Base-by-base conservation (phyloP, 2,888 invertebrate species). In the Heliconius ismenius region DNA sequence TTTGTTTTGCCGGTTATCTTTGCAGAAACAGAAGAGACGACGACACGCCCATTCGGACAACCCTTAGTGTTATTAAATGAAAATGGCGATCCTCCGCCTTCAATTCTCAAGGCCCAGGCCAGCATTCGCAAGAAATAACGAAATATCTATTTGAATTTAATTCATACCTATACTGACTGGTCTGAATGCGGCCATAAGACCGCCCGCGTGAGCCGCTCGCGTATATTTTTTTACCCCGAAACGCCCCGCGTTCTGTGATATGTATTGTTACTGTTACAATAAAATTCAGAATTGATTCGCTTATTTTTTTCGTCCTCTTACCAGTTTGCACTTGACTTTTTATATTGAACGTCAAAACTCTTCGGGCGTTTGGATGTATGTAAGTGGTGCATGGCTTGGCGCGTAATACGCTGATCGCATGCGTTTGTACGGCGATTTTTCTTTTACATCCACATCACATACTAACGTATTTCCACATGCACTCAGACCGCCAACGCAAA, bases 21-120 rank as follows among this genome's bases (percentile, higher is more conserved):
- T 92, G 80, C 94, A 95, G 94, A 94, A 89, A 91, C 91, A 86
- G 95, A 95, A 88, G 93, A 93, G 87, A 94, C 95, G 82, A 95
- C 95, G 83, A 95, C 95, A 83, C 95, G 97, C 90, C 96, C 97
- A 80, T 97, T 97, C 88, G 97, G 97, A 87, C 97, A 97, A 90
- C 97, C 97, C 79, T 94, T 97, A 90, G 96, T 97, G 95, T 95
- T 96, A 90, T 90, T 94, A 85, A 94, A 94, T 84, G 95, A 95
- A 86, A 94, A 94, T 84, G 94, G 94, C 84, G 94, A 94, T 87
- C 92, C 92, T 82, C 93, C 94, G 86, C 92, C 94, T 84, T 92
- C 94, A 81, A 92, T 94, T 87, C 93, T 94, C 89, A 92, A 93
- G 88, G 89, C 93, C 85, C 91, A 91, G 85, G 92, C 91, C 87